A percentile compares a stretch with the other conserved stretches of the same genome.
Evolutionary conservation across 2,797 vertebrate genomes (phyloP).

Genomic region (Mormyrops attenuatus): DNA sequence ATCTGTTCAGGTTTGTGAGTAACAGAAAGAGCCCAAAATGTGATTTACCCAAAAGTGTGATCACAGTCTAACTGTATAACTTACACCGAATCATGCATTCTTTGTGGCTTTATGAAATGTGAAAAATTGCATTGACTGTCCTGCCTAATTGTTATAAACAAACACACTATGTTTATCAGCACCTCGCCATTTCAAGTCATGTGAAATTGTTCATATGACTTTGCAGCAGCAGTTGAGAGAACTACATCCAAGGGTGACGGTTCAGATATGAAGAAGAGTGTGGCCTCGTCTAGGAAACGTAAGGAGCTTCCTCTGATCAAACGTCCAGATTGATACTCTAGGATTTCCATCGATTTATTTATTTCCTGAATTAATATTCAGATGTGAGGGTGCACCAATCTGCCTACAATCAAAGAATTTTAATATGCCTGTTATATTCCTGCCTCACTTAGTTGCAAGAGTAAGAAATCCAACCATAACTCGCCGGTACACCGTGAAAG

Average conservation of each 20-base stretch:
- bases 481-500: not conserved
- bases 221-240: not conserved
- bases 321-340: not conserved
- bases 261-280: not conserved
- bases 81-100: not conserved
- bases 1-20: not conserved
- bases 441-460: not conserved
- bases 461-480: not conserved
- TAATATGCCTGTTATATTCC: not conserved
- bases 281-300: too few relatives aligned
- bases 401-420: not conserved
- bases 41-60: not conserved
- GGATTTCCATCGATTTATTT: not conserved
- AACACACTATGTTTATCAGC: not conserved
- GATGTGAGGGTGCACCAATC: not conserved
- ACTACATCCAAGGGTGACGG: accelerated
- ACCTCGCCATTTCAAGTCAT: not conserved
- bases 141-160: not conserved
- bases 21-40: not conserved
- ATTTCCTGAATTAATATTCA: not conserved
- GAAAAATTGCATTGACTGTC: not conserved
- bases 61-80: not conserved
- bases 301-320: not conserved
- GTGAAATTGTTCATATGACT: not conserved
- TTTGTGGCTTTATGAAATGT: not conserved